Percentiles rank a stretch among this genome's conserved stretches.
Evolutionary conservation across 2,888 invertebrate species (phyloP).

Genomic region (Pyrochroa serraticornis): DNA sequence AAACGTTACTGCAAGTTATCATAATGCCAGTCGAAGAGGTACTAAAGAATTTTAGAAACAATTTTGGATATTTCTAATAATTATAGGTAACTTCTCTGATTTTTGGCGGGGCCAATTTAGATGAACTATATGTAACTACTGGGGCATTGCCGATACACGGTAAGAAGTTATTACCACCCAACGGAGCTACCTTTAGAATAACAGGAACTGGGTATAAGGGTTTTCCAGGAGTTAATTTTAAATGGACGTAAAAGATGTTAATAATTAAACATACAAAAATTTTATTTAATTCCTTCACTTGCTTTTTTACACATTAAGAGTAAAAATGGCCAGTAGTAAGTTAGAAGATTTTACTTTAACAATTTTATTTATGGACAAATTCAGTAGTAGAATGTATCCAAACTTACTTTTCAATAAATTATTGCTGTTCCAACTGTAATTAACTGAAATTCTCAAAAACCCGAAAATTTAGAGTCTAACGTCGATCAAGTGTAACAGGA

Average conservation of each 20-base stretch:
- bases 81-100: conserved; percentile 66
- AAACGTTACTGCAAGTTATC: conserved; percentile 64
- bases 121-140: conserved; percentile 71
- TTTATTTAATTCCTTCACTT: too few species aligned
- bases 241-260: conserved; percentile 8
- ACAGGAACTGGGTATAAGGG: conserved; percentile 65
- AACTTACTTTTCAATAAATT: too few species aligned
- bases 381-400: too few species aligned
- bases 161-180: conserved; percentile 55
- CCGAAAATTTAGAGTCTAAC: too few species aligned
- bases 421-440: too few species aligned
- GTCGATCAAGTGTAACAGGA: too few species aligned
- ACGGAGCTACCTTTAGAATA: conserved; percentile 65
- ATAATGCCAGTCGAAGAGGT: conserved; percentile 69
- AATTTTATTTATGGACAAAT: too few species aligned
- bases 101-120: conserved; percentile 70
- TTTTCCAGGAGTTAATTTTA: conserved; percentile 50
- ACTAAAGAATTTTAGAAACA: conserved; percentile 42
- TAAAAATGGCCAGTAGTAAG: too few species aligned
- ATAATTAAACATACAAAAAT: not conserved
- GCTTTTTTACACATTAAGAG: too few species aligned
- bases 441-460: too few species aligned
- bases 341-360: too few species aligned
- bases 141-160: conserved; percentile 60
- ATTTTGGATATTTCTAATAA: not conserved